Conservation (phyloP, 2,888 invertebrate species). For the Stenodema calcarata region DNA sequence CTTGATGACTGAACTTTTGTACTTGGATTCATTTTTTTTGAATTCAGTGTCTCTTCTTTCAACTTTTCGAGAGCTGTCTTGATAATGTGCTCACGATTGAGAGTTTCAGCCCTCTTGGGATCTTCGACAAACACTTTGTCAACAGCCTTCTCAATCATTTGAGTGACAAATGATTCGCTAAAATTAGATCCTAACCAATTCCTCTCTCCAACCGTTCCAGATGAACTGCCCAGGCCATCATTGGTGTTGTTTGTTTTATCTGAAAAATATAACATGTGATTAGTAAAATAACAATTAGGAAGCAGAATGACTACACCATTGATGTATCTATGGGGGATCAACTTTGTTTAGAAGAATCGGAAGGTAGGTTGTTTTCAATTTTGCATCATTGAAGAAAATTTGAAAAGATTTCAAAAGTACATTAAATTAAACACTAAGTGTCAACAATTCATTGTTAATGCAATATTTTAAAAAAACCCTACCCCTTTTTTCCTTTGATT, state of each 20-base stretch:
- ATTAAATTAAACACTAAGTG: too few species aligned
- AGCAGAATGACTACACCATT: too few species aligned
- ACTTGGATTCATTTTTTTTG: neutral
- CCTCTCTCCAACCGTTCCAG: neutral
- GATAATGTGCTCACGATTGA: neutral
- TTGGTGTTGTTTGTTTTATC: neutral
- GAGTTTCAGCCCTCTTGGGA: neutral
- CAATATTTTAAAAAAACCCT: too few species aligned
- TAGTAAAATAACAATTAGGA: too few species aligned
- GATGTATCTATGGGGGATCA: too few species aligned
- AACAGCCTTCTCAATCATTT: constrained; percentile 22
- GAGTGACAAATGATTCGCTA: neutral
- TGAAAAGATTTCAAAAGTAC: too few species aligned
- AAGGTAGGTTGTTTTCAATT: too few species aligned
- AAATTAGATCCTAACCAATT: constrained; percentile 11
- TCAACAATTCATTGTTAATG: too few species aligned
- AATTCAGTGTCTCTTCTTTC: neutral
- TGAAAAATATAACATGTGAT: neutral
- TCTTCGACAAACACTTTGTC: constrained; percentile 2
- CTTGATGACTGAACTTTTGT: neutral
- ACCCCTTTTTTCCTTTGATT: too few species aligned
- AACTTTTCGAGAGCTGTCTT: neutral
- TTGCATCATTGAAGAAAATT: too few species aligned
- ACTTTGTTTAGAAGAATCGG: too few species aligned
- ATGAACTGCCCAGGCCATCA: neutral